phyloP scores from a whole-genome alignment of 1,140 invertebrate species.

The Drosophila punjabiensis region DNA sequence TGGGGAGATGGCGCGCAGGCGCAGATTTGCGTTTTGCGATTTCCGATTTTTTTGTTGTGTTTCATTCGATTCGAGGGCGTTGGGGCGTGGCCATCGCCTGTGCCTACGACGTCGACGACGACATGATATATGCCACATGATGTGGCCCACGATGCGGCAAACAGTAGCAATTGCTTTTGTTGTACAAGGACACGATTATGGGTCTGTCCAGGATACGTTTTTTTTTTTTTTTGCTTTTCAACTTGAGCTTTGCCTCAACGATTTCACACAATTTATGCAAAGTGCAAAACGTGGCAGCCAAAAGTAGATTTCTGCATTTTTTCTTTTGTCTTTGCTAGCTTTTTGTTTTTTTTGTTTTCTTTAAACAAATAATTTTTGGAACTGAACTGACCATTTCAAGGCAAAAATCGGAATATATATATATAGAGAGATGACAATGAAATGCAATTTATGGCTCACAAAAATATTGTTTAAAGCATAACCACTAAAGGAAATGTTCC shows the following conservation, averaged over 20 bases:
- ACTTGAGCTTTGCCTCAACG: slow-evolving; percentile 1
- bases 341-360: slow-evolving; percentile 56
- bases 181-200: slow-evolving; percentile 82
- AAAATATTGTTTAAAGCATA: slow-evolving; percentile 68
- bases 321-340: slow-evolving; percentile 39
- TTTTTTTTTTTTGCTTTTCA: background rate
- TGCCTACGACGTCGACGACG: slow-evolving; percentile 48
- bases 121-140: slow-evolving; percentile 83
- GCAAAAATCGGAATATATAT: slow-evolving; percentile 28
- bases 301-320: slow-evolving; percentile 45
- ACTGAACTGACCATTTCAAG: slow-evolving; percentile 35
- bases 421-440: slow-evolving; percentile 31
- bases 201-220: slow-evolving; percentile 32
- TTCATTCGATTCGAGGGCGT: slow-evolving; percentile 30
- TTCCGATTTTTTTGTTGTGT: slow-evolving; percentile 21
- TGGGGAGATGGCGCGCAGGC: slow-evolving; percentile 43
- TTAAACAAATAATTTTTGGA: slow-evolving; percentile 58
- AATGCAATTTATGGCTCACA: slow-evolving; percentile 38
- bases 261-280: slow-evolving; percentile 75
- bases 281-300: slow-evolving; percentile 73
- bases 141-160: slow-evolving; percentile 73
- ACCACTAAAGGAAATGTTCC: slow-evolving; percentile 39
- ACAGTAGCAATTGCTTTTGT: slow-evolving; percentile 85
- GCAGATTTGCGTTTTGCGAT: slow-evolving; percentile 40
- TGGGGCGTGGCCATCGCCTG: slow-evolving; percentile 70